phyloP scores from a whole-genome alignment of 2,797 vertebrate genomes.

The Novumbra hubbsi region DNA sequence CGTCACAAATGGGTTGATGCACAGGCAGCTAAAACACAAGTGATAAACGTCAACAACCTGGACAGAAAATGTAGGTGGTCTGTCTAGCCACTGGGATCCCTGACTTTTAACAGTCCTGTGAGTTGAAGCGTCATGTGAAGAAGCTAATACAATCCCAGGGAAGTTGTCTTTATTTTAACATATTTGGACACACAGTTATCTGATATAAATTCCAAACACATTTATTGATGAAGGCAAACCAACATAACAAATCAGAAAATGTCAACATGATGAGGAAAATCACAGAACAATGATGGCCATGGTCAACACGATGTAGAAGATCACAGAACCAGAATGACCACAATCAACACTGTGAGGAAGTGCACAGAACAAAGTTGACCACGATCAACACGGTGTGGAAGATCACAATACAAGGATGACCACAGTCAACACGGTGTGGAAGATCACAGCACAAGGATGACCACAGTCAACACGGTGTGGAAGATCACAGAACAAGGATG shows the following conservation, averaged over 20 bases:
- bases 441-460: constrained; percentile 52
- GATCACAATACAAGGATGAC: constrained; percentile 58
- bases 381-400: constrained; percentile 64
- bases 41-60: not conserved
- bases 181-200: too few species aligned
- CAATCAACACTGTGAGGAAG: constrained; percentile 58
- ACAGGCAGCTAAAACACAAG: not conserved
- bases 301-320: too few species aligned
- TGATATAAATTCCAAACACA: too few species aligned
- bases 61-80: not conserved
- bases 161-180: too few species aligned
- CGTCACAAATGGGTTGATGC: not conserved
- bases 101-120: not conserved
- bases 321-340: constrained; percentile 61
- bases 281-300: constrained; percentile 61
- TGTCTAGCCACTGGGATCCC: too few species aligned
- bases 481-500: constrained; percentile 54
- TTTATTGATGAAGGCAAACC: too few species aligned
- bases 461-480: constrained; percentile 65
- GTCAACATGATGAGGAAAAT: too few species aligned
- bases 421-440: constrained; percentile 66
- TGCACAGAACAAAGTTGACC: constrained; percentile 57
- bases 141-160: too few species aligned
- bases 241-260: too few species aligned
- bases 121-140: not conserved